Conservation (phyloP, 2,113 vertebrate species). For the Trichechus manatus region DNA sequence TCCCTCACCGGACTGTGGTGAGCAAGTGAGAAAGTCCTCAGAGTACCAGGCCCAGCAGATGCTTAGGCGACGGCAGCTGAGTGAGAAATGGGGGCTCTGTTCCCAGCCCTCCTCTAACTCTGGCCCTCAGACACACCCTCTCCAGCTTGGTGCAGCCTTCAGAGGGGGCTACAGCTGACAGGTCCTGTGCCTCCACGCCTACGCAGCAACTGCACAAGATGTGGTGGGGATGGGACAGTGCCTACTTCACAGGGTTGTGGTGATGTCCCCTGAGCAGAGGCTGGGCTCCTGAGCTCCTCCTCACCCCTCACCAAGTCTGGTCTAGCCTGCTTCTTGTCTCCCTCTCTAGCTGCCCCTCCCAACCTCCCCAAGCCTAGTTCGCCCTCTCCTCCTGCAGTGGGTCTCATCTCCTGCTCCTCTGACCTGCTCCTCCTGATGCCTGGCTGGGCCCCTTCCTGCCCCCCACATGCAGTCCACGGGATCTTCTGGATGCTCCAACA, state of each 20-base stretch:
- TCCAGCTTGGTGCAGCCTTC: not conserved
- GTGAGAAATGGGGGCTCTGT: not conserved
- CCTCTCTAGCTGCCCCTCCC: not conserved
- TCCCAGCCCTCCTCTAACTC: not conserved
- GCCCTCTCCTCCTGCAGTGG: not conserved
- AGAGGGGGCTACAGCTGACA: not conserved
- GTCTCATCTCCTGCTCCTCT: not conserved
- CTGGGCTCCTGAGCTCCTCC: not conserved
- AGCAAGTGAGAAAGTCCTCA: not conserved
- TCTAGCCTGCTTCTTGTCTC: not conserved
- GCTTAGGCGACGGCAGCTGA: not conserved
- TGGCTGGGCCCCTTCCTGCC: not conserved
- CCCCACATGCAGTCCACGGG: not conserved
- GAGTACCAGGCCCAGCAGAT: not conserved
- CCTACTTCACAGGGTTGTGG: not conserved
- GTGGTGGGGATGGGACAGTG: fast-evolving
- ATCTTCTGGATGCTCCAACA: not conserved
- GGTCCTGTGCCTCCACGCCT: not conserved
- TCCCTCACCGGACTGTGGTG: not conserved
- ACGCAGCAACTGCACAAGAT: not conserved
- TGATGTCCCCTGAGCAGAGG: not conserved
- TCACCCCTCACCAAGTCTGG: not conserved
- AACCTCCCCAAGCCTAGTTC: not conserved
- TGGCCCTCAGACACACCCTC: not conserved
- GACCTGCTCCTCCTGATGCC: not conserved